Evolutionary conservation across 2,888 invertebrate species (phyloP).

Genomic region (Marronus borbonicus): DNA sequence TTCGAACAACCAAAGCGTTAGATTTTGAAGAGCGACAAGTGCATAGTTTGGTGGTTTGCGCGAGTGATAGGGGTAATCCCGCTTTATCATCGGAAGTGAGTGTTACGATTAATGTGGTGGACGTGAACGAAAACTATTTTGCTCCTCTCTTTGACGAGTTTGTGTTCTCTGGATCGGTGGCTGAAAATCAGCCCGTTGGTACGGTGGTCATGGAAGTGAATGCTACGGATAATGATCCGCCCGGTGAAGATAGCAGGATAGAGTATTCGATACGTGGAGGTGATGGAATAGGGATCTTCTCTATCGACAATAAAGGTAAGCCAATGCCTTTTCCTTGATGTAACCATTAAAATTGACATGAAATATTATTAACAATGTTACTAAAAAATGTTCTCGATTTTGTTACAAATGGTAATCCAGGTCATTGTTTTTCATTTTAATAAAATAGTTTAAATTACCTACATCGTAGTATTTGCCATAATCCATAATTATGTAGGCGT

Average conservation of each 20-base stretch:
- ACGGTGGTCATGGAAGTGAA: constrained; percentile 83
- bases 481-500: too few relatives aligned
- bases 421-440: too few relatives aligned
- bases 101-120: constrained; percentile 89
- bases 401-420: too few relatives aligned
- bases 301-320: constrained; percentile 90
- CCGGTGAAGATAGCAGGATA: constrained; percentile 86
- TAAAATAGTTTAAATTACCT: too few relatives aligned
- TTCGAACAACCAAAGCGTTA: constrained; percentile 83
- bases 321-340: too few relatives aligned
- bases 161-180: constrained; percentile 82
- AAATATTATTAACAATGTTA: too few relatives aligned
- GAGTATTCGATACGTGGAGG: constrained; percentile 91
- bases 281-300: constrained; percentile 92
- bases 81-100: constrained; percentile 85
- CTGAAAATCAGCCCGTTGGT: constrained; percentile 86
- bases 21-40: constrained; percentile 94
- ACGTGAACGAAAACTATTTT: constrained; percentile 94
- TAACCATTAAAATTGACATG: too few relatives aligned
- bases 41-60: constrained; percentile 89
- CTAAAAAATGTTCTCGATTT: too few relatives aligned
- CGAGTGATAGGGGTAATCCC: constrained; percentile 89
- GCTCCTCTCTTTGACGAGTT: constrained; percentile 88
- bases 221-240: constrained; percentile 79
- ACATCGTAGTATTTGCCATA: too few relatives aligned